Evolutionary conservation across 2,797 vertebrate genomes (phyloP), one percentile per base, ranked within the genome.

Genomic region (Scomberomorus guttatus): DNA sequence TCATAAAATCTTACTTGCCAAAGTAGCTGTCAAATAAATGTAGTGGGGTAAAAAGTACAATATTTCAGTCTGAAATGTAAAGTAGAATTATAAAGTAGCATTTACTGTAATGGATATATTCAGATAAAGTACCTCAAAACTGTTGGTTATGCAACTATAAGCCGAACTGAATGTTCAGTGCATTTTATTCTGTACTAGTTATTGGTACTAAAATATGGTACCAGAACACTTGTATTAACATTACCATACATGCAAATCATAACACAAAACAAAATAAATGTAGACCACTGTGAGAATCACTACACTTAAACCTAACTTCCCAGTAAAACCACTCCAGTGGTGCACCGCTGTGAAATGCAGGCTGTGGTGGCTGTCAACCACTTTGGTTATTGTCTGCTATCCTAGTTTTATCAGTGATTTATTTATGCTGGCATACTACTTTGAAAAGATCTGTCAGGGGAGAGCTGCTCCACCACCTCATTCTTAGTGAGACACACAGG

Each of bases 401-500:
- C 6, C 24, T 72, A 4, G 22, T 62, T 27, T 48, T 14, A 27
- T 61, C 61, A 22, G 44, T n/a, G 34, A 29, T 71, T 51, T 63
- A 65, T 63, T 51, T 3, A 59, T 56, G 39, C 44, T 15, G 46
- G n/a, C 14, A 9, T 2, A 1, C 9, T 37, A 37, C 11, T 62
- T 37, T 59, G 61, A 61, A 65, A 50, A 58, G 66, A 74, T 51
- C 46, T 65, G 24, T 72, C 39, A 22, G 62, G 52, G 17, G 44
- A 51, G 73, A 61, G 82, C 69, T 46, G 57, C 65, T 72, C 46
- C 63, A 46, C 46, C 68, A 42, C 13, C 58, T 78, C 48, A 25
- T 22, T 10, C 62, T 20, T 27, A 59, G 58, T 22, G 56, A 29
- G 22, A 59, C 10, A 1, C 59, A 13, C 71, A 52, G 68, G 83